Evolutionary conservation across 2,797 vertebrate genomes (phyloP).

Genomic region (Cossypha polioptera): DNA sequence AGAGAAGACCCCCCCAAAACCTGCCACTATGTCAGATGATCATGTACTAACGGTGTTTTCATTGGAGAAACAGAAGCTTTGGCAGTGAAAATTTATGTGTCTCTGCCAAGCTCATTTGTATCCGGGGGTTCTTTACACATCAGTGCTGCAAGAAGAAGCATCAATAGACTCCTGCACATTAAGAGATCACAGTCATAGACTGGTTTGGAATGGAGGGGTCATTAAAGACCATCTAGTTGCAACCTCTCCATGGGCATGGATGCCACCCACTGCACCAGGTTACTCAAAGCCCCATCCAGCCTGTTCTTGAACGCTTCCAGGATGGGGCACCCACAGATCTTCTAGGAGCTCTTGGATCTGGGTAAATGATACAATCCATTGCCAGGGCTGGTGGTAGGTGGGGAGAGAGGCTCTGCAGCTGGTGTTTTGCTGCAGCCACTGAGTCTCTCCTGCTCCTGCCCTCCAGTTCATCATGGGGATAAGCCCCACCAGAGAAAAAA

Average conservation of each 20-base stretch:
- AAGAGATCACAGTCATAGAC: not conserved
- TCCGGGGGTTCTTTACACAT: not conserved
- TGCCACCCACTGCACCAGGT: not conserved
- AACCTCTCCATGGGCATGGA: too few species aligned
- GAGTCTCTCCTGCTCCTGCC: not conserved
- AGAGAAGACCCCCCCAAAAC: not conserved
- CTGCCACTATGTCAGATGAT: not conserved
- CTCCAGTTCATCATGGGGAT: not conserved
- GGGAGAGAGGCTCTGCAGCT: not conserved
- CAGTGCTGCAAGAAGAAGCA: not conserved
- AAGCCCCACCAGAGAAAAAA: not conserved
- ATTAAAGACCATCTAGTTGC: not conserved
- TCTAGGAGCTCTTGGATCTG: not conserved
- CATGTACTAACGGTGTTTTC: not conserved
- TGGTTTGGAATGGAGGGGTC: not conserved
- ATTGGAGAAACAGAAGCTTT: not conserved
- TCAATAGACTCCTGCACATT: not conserved
- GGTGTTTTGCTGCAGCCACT: rapidly evolving
- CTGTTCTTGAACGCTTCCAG: not conserved
- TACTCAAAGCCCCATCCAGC: not conserved
- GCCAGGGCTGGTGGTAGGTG: not conserved
- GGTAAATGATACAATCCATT: not conserved
- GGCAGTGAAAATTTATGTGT: not conserved
- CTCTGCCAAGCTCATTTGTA: not conserved
- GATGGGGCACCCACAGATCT: not conserved